phyloP scores from a whole-genome alignment of 2,113 vertebrate species.

The Gobius niger region DNA sequence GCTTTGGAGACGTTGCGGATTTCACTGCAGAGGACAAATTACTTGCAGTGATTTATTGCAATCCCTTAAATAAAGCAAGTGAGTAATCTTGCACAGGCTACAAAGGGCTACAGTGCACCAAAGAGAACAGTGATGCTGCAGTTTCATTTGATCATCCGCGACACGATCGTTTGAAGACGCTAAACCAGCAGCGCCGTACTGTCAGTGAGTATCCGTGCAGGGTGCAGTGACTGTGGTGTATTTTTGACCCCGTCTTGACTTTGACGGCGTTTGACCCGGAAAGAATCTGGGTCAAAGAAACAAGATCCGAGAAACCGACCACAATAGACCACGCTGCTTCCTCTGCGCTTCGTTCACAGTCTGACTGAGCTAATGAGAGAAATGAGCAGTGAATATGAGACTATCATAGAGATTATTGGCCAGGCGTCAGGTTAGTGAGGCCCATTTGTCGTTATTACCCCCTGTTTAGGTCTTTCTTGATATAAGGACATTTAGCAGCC shows the following conservation, averaged over 20 bases:
- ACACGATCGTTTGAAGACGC: background rate
- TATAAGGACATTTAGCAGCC: no score
- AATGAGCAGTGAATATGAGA: background rate
- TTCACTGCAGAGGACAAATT: no score
- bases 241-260: slow-evolving; percentile 3
- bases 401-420: background rate
- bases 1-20: no score
- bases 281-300: slow-evolving; percentile 10
- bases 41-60: no score
- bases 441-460: no score
- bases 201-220: background rate
- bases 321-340: background rate
- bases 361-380: background rate
- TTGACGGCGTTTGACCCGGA: background rate
- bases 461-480: no score
- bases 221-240: background rate
- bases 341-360: background rate
- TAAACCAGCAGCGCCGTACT: background rate
- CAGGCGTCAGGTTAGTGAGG: no score
- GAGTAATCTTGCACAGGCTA: no score
- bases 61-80: no score
- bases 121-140: no score
- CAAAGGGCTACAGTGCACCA: no score
- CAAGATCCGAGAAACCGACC: background rate
- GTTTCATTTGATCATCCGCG: no score